Conservation (phyloP, 2,888 invertebrate species). For the Strigamia transsilvanica region DNA sequence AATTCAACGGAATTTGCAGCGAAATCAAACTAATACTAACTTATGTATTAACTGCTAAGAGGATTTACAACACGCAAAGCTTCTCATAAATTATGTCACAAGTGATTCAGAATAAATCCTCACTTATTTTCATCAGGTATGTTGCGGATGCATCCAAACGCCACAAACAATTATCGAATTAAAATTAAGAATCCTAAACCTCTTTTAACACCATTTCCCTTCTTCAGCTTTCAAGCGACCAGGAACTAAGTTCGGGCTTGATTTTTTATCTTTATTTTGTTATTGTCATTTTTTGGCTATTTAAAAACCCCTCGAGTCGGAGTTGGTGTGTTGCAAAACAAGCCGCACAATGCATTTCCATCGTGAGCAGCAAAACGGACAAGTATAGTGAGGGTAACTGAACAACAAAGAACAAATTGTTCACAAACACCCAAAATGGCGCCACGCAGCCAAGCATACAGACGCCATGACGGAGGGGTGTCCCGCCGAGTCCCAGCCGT, state of each 20-base stretch:
- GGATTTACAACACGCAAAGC: too few relatives aligned
- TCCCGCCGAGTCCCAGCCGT: background rate
- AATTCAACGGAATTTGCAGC: too few relatives aligned
- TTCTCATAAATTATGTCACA: too few relatives aligned
- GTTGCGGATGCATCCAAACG: too few relatives aligned
- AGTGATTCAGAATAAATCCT: too few relatives aligned
- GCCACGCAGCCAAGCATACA: background rate
- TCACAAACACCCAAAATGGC: conserved; percentile 2
- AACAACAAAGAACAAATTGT: conserved; percentile 8
- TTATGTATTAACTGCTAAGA: too few relatives aligned
- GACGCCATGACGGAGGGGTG: conserved; percentile 8
- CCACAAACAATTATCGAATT: too few relatives aligned
- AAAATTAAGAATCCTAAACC: too few relatives aligned
- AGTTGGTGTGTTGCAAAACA: background rate
- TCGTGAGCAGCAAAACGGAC: background rate
- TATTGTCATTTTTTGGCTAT: background rate
- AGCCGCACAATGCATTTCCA: background rate
- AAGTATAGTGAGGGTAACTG: background rate
- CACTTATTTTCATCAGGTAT: too few relatives aligned
- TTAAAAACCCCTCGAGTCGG: background rate
- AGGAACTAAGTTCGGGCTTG: background rate
- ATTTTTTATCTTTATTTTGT: too few relatives aligned
- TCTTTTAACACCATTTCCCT: too few relatives aligned
- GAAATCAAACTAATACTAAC: too few relatives aligned
- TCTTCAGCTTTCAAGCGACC: background rate